These are phyloP conservation scores for Argentina silus DNA, from an alignment of 2,797 vertebrate genomes.

Conservation along the genomic window DNA sequence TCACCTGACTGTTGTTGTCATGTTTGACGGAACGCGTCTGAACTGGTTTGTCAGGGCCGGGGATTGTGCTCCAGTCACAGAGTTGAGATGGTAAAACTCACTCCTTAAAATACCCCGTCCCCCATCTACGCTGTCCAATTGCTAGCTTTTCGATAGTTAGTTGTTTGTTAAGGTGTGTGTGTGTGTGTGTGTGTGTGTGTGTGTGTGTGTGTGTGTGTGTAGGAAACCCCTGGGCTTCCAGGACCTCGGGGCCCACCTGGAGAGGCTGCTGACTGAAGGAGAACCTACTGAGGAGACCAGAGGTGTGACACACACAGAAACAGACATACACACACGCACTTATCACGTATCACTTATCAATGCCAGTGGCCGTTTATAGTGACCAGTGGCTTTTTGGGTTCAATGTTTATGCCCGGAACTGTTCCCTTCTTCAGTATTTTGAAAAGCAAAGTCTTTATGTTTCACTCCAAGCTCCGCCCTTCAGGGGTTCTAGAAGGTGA, in stretches of 20 bases:
- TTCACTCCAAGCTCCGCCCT: background rate
- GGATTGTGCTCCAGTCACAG: background rate
- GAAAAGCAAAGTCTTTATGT: background rate
- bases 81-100: no score
- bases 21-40: no score
- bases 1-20: no score
- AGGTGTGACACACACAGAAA: slow-evolving; percentile 66
- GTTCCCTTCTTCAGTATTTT: no score
- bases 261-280: slow-evolving; percentile 82
- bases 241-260: slow-evolving; percentile 87
- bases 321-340: background rate
- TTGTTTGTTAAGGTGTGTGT: background rate
- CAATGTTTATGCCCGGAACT: no score
- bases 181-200: background rate
- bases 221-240: slow-evolving; percentile 93
- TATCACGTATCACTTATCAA: background rate
- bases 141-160: no score
- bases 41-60: background rate
- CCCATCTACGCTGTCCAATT: no score
- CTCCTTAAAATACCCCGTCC: no score
- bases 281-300: slow-evolving; percentile 77
- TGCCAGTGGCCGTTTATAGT: no score
- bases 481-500: background rate
- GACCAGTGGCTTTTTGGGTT: no score
- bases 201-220: slow-evolving; percentile 21